Evolutionary conservation across 2,113 vertebrate genomes (phyloP).

Genomic region (human (Homo sapiens)): DNA sequence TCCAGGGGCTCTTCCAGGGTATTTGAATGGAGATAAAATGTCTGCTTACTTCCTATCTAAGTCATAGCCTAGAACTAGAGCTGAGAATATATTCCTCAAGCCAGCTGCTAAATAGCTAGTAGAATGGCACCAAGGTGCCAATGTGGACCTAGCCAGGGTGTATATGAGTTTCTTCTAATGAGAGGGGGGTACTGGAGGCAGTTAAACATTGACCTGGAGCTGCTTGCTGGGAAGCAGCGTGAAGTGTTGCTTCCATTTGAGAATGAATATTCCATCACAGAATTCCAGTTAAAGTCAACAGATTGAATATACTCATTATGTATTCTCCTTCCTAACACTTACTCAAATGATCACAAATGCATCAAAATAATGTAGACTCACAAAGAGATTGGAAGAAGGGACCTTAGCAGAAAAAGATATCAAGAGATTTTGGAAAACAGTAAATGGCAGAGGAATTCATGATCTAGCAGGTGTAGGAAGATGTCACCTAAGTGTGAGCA

Average conservation of each 20-base stretch:
- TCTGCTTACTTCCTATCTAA: background rate
- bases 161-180: background rate
- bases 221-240: background rate
- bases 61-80: background rate
- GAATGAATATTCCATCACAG: background rate
- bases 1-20: background rate
- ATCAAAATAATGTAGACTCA: background rate
- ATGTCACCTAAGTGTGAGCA: accelerated
- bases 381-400: background rate
- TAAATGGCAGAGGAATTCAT: background rate
- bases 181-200: accelerated
- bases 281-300: background rate
- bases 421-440: background rate
- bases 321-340: background rate
- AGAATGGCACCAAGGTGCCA: background rate
- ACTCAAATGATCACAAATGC: background rate
- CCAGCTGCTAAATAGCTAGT: background rate
- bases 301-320: background rate
- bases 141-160: background rate
- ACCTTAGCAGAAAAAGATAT: background rate
- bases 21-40: background rate
- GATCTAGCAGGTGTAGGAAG: background rate
- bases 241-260: background rate
- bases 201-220: background rate
- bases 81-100: background rate